Evolutionary conservation across 2,113 vertebrate species (phyloP).

Genomic region (Myocastor coypus): DNA sequence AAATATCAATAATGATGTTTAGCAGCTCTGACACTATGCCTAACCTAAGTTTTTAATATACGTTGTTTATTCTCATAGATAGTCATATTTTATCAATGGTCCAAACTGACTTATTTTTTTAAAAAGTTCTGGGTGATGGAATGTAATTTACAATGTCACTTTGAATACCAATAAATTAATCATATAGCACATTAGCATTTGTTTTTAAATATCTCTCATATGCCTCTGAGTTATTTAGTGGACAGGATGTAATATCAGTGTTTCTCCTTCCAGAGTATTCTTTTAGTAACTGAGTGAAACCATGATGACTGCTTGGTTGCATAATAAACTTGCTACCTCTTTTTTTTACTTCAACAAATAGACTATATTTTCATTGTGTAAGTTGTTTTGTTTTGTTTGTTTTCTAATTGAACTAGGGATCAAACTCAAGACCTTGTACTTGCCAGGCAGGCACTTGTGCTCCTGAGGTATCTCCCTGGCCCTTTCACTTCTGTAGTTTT

Average conservation of each 20-base stretch:
- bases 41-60: neutral
- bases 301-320: neutral
- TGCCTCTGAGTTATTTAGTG: neutral
- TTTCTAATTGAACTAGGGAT: no score
- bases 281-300: neutral
- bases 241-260: neutral
- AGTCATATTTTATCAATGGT: neutral
- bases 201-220: neutral
- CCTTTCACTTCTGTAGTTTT: neutral
- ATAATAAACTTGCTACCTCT: neutral
- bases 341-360: constrained; percentile 40
- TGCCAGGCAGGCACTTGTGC: no score
- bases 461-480: no score
- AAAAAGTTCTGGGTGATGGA: neutral
- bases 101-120: neutral
- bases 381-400: no score
- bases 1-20: neutral
- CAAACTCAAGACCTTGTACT: no score
- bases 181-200: neutral
- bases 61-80: constrained; percentile 35
- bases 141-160: constrained; percentile 6
- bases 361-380: neutral
- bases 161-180: neutral
- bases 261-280: neutral
- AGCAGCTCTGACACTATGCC: neutral